A percentile compares a stretch with the other conserved stretches of the same genome.
These are phyloP conservation scores for Idaea dimidiata DNA, from an alignment of 2,888 invertebrate species.

Conservation along the genomic window DNA sequence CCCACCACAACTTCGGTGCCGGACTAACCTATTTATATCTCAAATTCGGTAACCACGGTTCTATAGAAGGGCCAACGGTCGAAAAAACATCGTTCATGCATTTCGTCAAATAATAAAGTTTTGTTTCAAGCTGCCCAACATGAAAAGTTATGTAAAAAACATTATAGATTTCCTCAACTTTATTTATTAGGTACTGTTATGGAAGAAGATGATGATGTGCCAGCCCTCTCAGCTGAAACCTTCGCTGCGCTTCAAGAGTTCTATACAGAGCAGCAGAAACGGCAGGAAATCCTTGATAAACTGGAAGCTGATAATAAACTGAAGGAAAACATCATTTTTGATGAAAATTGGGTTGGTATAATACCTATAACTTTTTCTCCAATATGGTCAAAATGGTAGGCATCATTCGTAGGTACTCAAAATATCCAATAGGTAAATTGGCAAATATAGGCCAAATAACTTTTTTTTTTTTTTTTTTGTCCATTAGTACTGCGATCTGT, in stretches of 20 bases:
- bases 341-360: conserved; percentile 91
- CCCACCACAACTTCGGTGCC: conserved; percentile 10
- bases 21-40: conserved; percentile 64
- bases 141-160: not conserved
- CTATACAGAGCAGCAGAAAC: conserved; percentile 84
- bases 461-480: no score
- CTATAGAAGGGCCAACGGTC: conserved; percentile 13
- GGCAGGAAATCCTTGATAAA: conserved; percentile 78
- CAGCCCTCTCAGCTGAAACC: conserved; percentile 85
- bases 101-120: conserved; percentile 30
- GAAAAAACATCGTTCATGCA: conserved; percentile 30
- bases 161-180: not conserved
- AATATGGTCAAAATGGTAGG: not conserved
- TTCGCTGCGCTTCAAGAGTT: conserved; percentile 89
- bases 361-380: not conserved
- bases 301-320: conserved; percentile 67
- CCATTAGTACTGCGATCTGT: no score
- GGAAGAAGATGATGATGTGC: conserved; percentile 82
- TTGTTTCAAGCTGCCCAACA: not conserved
- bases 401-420: not conserved
- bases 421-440: not conserved
- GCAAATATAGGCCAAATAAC: no score
- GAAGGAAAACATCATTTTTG: conserved; percentile 79
- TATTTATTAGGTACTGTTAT: conserved; percentile 25
- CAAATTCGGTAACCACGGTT: conserved; percentile 33